Conservation (phyloP, 2,113 vertebrate species). For the Periophthalmodon schlosseri region DNA sequence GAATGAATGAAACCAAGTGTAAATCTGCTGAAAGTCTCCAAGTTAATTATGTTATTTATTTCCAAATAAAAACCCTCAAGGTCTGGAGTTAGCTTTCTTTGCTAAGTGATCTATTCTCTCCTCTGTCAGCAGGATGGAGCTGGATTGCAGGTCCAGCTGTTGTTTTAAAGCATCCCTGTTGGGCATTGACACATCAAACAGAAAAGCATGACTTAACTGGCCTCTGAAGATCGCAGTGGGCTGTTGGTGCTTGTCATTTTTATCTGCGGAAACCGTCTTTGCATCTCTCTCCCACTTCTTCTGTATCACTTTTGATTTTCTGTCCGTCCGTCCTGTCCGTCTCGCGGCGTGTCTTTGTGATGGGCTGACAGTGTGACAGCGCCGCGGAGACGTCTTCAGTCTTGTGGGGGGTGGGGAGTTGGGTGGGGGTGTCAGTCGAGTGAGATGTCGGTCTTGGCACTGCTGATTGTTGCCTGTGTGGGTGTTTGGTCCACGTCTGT, state of each 20-base stretch:
- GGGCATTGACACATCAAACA: conserved; percentile 53
- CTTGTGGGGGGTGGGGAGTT: conserved; percentile 49
- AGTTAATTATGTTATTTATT: not conserved
- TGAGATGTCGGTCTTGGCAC: conserved; percentile 66
- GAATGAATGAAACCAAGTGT: not conserved
- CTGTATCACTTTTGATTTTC: conserved; percentile 55
- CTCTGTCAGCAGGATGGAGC: conserved; percentile 4
- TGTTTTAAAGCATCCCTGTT: conserved; percentile 34
- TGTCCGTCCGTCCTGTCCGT: conserved; percentile 53
- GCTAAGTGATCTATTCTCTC: conserved; percentile 2
- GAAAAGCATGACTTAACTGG: conserved; percentile 39
- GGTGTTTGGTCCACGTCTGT: conserved; percentile 46
- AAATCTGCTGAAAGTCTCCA: not conserved
- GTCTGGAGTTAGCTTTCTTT: conserved; percentile 1
- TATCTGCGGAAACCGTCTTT: conserved; percentile 54
- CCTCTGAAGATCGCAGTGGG: conserved; percentile 50
- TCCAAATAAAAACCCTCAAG: not conserved
- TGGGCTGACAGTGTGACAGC: conserved; percentile 69
- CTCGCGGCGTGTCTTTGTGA: conserved; percentile 65
- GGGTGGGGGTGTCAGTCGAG: conserved; percentile 63
- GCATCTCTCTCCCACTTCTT: conserved; percentile 49
- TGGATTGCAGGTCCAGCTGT: conserved; percentile 32
- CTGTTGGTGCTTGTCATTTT: conserved; percentile 56
- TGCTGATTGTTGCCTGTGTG: conserved; percentile 58
- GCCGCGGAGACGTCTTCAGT: conserved; percentile 51